Evolutionary conservation across 2,888 invertebrate species (phyloP), one percentile per base, ranked within the genome.

Genomic region (Icerya purchasi): DNA sequence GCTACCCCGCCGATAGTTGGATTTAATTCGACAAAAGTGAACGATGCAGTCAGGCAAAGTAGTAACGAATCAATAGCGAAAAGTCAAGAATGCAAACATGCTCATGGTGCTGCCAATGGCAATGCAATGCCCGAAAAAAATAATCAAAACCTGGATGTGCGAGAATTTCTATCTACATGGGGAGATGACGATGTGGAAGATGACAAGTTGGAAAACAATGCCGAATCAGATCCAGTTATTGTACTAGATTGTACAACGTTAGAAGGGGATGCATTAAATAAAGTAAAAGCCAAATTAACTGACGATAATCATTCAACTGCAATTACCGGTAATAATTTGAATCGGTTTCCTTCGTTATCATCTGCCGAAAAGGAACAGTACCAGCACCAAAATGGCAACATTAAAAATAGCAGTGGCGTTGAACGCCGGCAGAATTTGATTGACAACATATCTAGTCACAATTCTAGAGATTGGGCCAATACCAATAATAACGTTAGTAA

Each of bases 181-280:
- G 63, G 62, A 2, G 62, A 62, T 62, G 60, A 53, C n/a, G 63
- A 62, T 36, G 62, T 59, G 3, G 63, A 62, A 53, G 63, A 62
- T 56, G 62, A 62, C 19, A 62, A 62, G 53, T 50, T 19, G 0
- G 22, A 50, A 20, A 60, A 62, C 36, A 57, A 54, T 22, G 52
- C 59, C 10, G 50, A 51, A 5, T 62, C 62, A 19, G 22, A 60
- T 1, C 63, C 63, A 1, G 61, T 63, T 14, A 62, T 63, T 5
- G 63, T 63, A 25, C 54, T 63, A 2, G 63, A 63, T 56, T 63
- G 63, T 22, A 61, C 61, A 25, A 52, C 62, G n/a, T n/a, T 63
- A 1, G 63, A 62, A 50, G 61, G 56, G 14, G 62, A 62, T 49
- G 62, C 58, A 5, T 55, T 63, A n/a, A 61, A 61, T 49, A 62